Evolutionary conservation across 2,113 vertebrate genomes (phyloP).

Genomic region (Sebastes schlegelii): DNA sequence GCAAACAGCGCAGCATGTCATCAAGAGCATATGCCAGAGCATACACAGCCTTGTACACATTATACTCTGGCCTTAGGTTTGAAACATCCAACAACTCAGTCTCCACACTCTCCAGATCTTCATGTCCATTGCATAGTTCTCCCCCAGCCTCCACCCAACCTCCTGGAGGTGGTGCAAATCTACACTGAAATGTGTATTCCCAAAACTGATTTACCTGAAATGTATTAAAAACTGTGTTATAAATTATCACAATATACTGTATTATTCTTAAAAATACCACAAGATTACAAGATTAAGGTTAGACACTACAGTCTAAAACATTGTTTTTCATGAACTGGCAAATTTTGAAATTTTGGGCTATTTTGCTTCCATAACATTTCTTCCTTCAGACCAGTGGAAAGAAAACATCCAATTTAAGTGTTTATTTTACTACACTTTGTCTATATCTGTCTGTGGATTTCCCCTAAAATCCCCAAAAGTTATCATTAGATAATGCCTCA

Average conservation of each 20-base stretch:
- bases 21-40: slow-evolving; percentile 77
- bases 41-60: slow-evolving; percentile 83
- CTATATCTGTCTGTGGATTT: too few relatives aligned
- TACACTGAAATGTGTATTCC: slow-evolving; percentile 78
- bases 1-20: slow-evolving; percentile 72
- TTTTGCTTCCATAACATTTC: too few relatives aligned
- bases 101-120: slow-evolving; percentile 56
- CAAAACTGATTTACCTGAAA: slow-evolving; percentile 72
- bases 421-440: too few relatives aligned
- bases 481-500: too few relatives aligned
- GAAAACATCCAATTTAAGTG: too few relatives aligned
- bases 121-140: slow-evolving; percentile 72
- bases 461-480: too few relatives aligned
- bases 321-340: too few relatives aligned
- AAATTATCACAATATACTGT: not conserved
- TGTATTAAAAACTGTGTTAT: not conserved
- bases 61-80: slow-evolving; percentile 73
- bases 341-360: too few relatives aligned
- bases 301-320: too few relatives aligned
- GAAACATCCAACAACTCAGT: slow-evolving; percentile 68
- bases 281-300: not conserved
- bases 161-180: slow-evolving; percentile 43
- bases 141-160: slow-evolving; percentile 14
- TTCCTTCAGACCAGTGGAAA: too few relatives aligned
- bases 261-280: not conserved